Conservation (phyloP, 2,113 vertebrate species). For the Notarius lentiginosus region DNA sequence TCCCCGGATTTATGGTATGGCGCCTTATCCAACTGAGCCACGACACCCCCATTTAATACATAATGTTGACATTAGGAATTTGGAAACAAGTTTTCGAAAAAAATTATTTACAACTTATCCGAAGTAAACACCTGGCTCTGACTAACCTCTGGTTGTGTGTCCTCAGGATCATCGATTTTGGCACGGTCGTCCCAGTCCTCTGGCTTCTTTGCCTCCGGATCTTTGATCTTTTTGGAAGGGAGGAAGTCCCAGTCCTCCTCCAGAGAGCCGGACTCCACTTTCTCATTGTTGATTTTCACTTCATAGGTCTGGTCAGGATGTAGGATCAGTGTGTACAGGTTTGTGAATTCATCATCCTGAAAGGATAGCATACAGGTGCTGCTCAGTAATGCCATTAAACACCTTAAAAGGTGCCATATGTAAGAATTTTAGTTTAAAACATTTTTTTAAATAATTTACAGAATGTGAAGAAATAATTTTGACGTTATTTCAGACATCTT, state of each 20-base stretch:
- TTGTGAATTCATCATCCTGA: conserved; percentile 80
- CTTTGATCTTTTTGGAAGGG: conserved; percentile 74
- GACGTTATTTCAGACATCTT: too few species aligned
- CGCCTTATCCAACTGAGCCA: too few species aligned
- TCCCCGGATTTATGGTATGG: too few species aligned
- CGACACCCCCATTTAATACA: too few species aligned
- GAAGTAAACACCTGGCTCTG: not conserved
- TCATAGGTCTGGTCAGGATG: conserved; percentile 80
- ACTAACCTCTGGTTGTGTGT: conserved; percentile 73
- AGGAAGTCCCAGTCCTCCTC: conserved; percentile 84
- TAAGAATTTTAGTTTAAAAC: too few species aligned
- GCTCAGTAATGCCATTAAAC: not conserved
- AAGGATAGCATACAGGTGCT: not conserved
- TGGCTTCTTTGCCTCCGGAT: conserved; percentile 72
- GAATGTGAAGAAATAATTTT: too few species aligned
- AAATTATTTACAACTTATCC: not conserved
- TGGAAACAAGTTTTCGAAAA: not conserved
- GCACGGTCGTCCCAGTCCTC: conserved; percentile 73
- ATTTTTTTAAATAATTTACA: too few species aligned
- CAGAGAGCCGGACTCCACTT: conserved; percentile 76
- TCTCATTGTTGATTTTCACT: conserved; percentile 79
- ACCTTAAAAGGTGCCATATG: too few species aligned
- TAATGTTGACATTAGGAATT: not conserved
- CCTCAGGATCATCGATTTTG: conserved; percentile 68
- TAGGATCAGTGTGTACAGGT: conserved; percentile 83